Percentiles rank a stretch among this genome's conserved stretches.
Evolutionary conservation across 2,113 vertebrate species (phyloP).

Genomic region (Struthidea cinerea): DNA sequence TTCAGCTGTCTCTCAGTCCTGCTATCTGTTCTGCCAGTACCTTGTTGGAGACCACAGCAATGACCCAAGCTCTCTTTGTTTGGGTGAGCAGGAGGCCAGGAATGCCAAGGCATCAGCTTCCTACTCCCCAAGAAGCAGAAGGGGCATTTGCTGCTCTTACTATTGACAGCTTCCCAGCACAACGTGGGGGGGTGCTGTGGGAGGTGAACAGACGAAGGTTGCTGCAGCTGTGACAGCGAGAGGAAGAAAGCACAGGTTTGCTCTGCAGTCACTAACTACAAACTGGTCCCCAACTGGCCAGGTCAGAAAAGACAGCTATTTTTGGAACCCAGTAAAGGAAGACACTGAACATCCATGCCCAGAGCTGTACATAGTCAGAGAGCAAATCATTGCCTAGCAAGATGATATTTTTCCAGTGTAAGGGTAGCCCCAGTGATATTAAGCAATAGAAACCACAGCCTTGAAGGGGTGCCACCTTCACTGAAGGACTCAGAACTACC

Average conservation of each 20-base stretch:
- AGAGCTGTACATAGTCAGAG: not conserved
- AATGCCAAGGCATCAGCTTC: not conserved
- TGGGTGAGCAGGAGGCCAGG: not conserved
- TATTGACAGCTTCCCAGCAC: not conserved
- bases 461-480: not conserved
- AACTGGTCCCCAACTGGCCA: not conserved
- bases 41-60: not conserved
- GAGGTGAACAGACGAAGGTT: not conserved
- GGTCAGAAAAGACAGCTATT: not conserved
- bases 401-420: not conserved
- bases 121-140: not conserved
- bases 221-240: not conserved
- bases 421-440: not conserved
- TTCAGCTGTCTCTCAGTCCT: not conserved
- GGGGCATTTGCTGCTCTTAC: not conserved
- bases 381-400: not conserved
- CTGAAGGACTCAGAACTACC: not conserved
- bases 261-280: not conserved
- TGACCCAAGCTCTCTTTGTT: not conserved
- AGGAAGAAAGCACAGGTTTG: not conserved
- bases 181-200: rapidly evolving
- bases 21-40: not conserved
- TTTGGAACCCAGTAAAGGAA: not conserved
- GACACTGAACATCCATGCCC: not conserved
- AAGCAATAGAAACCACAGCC: not conserved